Percentiles rank a stretch among this genome's conserved stretches.
Conservation (phyloP, 2,888 invertebrate species). For the Orthonychiurus folsomi region DNA sequence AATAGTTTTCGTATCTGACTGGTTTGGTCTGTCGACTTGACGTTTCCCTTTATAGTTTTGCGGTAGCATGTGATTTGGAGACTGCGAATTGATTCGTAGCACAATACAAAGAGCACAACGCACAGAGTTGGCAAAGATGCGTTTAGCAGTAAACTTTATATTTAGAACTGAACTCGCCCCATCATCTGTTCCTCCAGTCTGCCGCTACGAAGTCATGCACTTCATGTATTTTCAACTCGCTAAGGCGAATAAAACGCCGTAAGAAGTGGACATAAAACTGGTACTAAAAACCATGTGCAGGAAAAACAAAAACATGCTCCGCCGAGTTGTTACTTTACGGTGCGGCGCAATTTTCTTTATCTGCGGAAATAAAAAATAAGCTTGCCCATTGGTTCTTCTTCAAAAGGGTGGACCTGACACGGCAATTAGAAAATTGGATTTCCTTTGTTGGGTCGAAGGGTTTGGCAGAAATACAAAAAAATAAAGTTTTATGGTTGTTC, state of each 20-base stretch:
- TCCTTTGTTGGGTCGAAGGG: too few relatives aligned
- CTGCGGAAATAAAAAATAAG: neutral
- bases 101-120: too few relatives aligned
- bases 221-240: neutral
- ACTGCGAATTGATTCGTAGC: neutral
- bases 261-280: neutral
- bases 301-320: neutral
- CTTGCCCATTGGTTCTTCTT: too few relatives aligned
- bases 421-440: too few relatives aligned
- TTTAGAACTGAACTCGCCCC: neutral
- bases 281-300: too few relatives aligned
- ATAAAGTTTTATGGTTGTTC: too few relatives aligned
- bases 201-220: neutral
- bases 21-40: neutral
- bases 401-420: too few relatives aligned
- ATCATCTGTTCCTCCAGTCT: neutral
- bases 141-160: neutral
- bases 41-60: neutral
- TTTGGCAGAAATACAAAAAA: too few relatives aligned
- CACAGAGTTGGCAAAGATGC: neutral
- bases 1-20: neutral
- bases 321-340: neutral
- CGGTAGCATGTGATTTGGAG: neutral
- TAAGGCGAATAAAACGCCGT: neutral
- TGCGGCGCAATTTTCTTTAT: neutral